A percentile compares a stretch with the other conserved stretches of the same genome.
Evolutionary conservation across 2,797 vertebrate genomes (phyloP).

Genomic region (Furcifer pardalis): DNA sequence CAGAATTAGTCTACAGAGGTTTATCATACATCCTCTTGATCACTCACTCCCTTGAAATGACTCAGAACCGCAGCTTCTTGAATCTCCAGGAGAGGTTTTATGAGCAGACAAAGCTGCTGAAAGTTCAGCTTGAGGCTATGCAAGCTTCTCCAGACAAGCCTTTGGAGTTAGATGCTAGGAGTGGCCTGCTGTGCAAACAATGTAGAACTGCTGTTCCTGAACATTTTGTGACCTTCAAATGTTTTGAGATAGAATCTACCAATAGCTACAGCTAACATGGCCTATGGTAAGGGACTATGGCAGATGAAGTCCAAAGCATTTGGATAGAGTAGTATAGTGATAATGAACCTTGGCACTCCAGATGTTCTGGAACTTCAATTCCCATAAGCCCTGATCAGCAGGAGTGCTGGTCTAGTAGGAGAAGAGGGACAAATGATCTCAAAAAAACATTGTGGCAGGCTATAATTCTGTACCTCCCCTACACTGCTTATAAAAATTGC

Average conservation of each 20-base stretch:
- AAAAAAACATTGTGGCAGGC: background rate
- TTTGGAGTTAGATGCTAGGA: background rate
- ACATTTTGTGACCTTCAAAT: background rate
- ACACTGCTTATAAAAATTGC: background rate
- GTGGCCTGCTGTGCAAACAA: background rate
- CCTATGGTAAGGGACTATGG: no score
- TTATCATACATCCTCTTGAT: background rate
- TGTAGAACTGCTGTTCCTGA: background rate
- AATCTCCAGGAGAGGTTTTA: background rate
- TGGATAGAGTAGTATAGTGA: no score
- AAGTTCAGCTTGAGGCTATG: background rate
- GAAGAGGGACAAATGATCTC: no score
- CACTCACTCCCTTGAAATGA: background rate
- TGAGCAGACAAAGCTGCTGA: background rate
- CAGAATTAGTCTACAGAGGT: background rate
- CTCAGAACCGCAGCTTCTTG: background rate
- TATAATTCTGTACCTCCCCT: background rate
- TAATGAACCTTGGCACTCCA: no score
- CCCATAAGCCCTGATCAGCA: no score
- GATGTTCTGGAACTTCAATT: no score
- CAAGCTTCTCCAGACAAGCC: background rate
- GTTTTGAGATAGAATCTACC: background rate
- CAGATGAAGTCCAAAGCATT: no score
- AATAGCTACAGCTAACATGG: background rate
- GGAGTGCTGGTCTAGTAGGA: background rate